Base-by-base conservation (phyloP, 2,888 invertebrate species). In the Altica lythri region DNA sequence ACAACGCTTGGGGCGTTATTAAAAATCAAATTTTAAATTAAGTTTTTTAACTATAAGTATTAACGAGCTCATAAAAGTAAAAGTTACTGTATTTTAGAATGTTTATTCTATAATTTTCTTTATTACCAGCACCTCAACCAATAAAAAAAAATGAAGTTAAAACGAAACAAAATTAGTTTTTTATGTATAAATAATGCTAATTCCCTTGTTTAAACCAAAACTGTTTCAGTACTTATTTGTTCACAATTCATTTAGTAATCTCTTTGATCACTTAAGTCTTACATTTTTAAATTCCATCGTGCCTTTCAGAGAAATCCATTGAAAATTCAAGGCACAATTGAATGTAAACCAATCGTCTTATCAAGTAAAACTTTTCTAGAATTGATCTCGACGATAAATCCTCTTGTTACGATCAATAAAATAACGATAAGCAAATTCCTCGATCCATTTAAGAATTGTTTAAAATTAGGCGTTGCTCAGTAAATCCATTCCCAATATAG, bases 401-500 rank as follows among this genome's bases (percentile, higher is more conserved):
- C 50, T 46, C 56, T 38, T 29, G 51, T 48, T 50, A 55, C 56
- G 61, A 66, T 66, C 66, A 63, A 66, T 66, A 66, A 66, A 63
- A 61, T 63, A 62, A 59, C 63, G 65, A 65, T 65, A 65, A 65
- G 65, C 64, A 63, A 65, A 63, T 66, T 59, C 61, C 62, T 47
- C 18, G 52, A 45, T 49, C 66, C 64, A 57, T 64, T 63, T 64
- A 63, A 27, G 63, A 63, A 53, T 61, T 51, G 54, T 61, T 64
- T 62, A 59, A 66, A 66, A 64, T 66, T 61, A 51, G 61, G 32
- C 55, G 38, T 49, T 29, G 44, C 48, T 53, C 54, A 48, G 60
- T 59, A 64, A 60, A 59, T 60, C 47, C 46, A 49, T 54, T 59
- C 60, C 59, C 53, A 44, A 61, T 60, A 56, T 54, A 58, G 59